A percentile compares a stretch with the other conserved stretches of the same genome.
Evolutionary conservation across 2,797 vertebrate species (phyloP).

Genomic region (Diceros bicornis): DNA sequence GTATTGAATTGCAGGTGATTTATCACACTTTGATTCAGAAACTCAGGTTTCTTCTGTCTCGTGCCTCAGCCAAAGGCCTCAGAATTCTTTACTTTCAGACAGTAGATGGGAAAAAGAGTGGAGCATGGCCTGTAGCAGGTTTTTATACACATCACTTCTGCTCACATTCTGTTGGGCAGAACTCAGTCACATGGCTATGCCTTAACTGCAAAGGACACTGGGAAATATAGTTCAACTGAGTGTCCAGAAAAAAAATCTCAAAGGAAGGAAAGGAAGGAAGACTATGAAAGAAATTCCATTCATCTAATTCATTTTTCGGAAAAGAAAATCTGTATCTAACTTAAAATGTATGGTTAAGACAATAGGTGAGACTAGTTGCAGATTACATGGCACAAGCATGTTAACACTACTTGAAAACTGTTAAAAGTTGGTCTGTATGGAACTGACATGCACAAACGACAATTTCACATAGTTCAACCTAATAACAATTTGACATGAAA

Average conservation of each 20-base stretch:
- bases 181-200: not conserved
- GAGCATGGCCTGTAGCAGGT: not conserved
- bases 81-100: not conserved
- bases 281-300: slow-evolving; percentile 26
- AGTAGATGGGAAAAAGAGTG: not conserved
- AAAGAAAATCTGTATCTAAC: slow-evolving; percentile 40
- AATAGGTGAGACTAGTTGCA: not conserved
- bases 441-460: not conserved
- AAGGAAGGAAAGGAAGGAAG: not conserved
- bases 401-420: not conserved
- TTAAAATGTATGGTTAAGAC: not conserved
- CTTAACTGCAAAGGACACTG: not conserved
- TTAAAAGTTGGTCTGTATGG: not conserved
- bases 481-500: slow-evolving; percentile 35
- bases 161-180: not conserved
- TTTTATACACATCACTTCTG: not conserved
- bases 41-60: slow-evolving; percentile 1
- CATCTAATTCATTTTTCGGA: not conserved
- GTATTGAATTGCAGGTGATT: not conserved
- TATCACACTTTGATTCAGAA: slow-evolving; percentile 1
- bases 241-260: not conserved
- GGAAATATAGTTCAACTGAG: not conserved
- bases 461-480: not conserved
- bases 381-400: not conserved
- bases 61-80: not conserved